These are phyloP conservation scores for Xiphorhynchus elegans DNA, from an alignment of 2,113 vertebrate genomes.

Conservation along the genomic window DNA sequence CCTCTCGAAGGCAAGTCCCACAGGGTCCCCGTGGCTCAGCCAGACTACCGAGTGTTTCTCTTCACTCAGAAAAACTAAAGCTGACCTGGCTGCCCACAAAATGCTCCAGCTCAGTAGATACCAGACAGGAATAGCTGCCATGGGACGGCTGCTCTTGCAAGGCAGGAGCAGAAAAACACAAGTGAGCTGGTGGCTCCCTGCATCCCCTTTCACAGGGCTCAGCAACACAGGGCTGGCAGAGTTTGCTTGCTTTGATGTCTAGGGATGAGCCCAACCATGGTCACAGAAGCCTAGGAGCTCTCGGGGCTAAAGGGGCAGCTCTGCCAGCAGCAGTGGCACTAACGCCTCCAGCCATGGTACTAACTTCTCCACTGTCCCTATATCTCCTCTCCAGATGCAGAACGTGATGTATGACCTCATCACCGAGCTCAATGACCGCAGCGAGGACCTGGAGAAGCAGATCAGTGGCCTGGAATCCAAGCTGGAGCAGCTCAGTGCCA, in stretches of 20 bases:
- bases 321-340: background rate
- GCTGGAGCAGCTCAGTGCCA: slow-evolving; percentile 90
- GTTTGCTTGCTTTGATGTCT: background rate
- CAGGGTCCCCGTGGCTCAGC: background rate
- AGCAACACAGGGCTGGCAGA: background rate
- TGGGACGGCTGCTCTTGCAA: background rate
- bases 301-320: background rate
- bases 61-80: background rate
- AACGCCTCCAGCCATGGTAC: background rate
- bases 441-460: slow-evolving; percentile 96
- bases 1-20: slow-evolving; percentile 90
- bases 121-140: background rate
- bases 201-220: background rate
- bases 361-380: background rate
- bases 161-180: background rate
- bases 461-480: slow-evolving; percentile 93
- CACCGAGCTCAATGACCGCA: slow-evolving; percentile 96
- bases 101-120: background rate
- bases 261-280: background rate
- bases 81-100: background rate
- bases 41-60: background rate
- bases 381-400: slow-evolving; percentile 85
- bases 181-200: background rate
- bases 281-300: background rate
- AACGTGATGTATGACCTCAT: slow-evolving; percentile 98